Evolutionary conservation across 2,797 vertebrate species (phyloP), one percentile per base, ranked within the genome.

Genomic region (Anguilla obscura): DNA sequence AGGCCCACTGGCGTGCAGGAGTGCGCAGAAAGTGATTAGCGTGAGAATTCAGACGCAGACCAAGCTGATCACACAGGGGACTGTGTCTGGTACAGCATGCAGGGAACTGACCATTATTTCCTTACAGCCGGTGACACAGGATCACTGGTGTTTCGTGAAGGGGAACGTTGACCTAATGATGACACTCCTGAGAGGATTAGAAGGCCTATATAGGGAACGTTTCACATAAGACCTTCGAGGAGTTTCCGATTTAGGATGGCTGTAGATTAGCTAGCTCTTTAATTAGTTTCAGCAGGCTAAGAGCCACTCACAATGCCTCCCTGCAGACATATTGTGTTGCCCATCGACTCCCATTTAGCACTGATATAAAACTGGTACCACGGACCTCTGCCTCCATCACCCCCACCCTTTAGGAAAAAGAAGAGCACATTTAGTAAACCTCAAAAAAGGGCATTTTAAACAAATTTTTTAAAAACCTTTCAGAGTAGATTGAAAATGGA

Each of bases 41-140:
- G 79, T 3, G 45, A 36, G 36, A 21, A 24, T 27, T 48, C 58
- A 69, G 40, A 69, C 9, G 33, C 45, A 50, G 66, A 54, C 30
- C 14, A 40, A 40, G 16, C 33, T 48, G 7, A 71, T 85, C 36
- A n/a, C 50, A 74, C 48, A 30, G 66, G n/a, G 80, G 36, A 5
- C 5, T 45, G 14, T 2, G 80, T 18, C 1, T 33, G 36, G 18
- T 74, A 56, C 66, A 85, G 33, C 36, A 45, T 50, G 50, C n/a
- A 27, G 36, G 21, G 87, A 18, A 50, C 79, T 85, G 58, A 85
- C 33, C 69, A 50, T 88, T 54, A 88, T 56, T 85, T 85, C 71
- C 69, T 80, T 74, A 36, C 83, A 88, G 60, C 56, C 14, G 8
- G 40, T 30, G 84, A 33, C 69, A 52, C 48, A 33, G 6, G 69